Evolutionary conservation across 2,113 vertebrate species (phyloP).

Genomic region (Bufo gargarizans): DNA sequence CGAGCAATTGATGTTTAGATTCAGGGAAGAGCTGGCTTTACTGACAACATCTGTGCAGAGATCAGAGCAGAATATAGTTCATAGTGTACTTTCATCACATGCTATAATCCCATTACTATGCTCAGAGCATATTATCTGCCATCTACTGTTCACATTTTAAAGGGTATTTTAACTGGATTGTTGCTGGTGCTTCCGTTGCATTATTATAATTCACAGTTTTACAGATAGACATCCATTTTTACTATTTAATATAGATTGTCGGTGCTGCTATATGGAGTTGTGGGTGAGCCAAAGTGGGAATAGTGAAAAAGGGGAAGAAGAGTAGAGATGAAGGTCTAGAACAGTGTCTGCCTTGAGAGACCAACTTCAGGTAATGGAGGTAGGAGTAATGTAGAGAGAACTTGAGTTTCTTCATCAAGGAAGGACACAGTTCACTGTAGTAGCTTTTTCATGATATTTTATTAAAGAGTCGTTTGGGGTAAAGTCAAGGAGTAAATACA

Average conservation of each 20-base stretch:
- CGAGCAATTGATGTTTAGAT: slow-evolving; percentile 27
- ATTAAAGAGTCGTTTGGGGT: not conserved
- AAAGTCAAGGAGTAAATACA: not conserved
- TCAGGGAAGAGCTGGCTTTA: slow-evolving; percentile 22
- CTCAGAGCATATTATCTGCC: slow-evolving; percentile 50
- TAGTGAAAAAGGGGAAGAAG: not conserved
- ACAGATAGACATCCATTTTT: slow-evolving; percentile 4
- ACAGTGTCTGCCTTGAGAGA: not conserved
- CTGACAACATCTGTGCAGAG: slow-evolving; percentile 38
- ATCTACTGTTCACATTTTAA: slow-evolving; percentile 53
- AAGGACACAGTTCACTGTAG: no score
- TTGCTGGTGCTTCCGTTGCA: not conserved
- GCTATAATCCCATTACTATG: slow-evolving; percentile 45
- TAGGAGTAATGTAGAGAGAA: not conserved
- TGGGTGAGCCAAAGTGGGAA: not conserved
- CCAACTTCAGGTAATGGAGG: not conserved
- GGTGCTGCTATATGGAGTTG: not conserved
- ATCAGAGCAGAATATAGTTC: slow-evolving; percentile 46
- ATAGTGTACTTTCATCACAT: slow-evolving; percentile 50
- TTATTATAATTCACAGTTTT: slow-evolving; percentile 25
- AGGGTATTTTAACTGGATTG: slow-evolving; percentile 47
- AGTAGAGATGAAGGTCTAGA: not conserved
- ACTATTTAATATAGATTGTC: not conserved
- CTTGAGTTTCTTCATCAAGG: no score
- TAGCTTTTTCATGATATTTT: no score